Conservation (phyloP, 2,888 invertebrate species). For the Marasmarcha lunaedactyla region DNA sequence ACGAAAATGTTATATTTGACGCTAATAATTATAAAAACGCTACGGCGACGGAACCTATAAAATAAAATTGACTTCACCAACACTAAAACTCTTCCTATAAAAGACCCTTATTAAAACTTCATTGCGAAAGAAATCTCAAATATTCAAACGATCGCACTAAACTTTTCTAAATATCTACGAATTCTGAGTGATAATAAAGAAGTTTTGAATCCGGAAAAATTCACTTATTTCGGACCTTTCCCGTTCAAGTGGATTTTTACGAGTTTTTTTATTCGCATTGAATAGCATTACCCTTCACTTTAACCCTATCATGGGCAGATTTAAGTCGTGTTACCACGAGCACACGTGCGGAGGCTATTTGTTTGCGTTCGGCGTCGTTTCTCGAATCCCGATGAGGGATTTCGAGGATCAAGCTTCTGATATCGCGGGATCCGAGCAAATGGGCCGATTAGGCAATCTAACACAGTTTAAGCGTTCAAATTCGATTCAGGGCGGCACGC, state of each 20-base stretch:
- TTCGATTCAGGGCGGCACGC: slow-evolving; percentile 24
- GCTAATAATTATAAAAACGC: too few relatives aligned
- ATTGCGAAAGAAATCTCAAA: too few relatives aligned
- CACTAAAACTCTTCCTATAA: too few relatives aligned
- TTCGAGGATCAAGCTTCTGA: slow-evolving; percentile 17
- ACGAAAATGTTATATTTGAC: too few relatives aligned
- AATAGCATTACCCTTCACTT: slow-evolving; percentile 1
- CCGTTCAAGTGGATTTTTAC: neutral
- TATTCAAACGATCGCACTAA: too few relatives aligned
- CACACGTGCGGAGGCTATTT: slow-evolving; percentile 19
- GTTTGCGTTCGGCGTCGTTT: slow-evolving; percentile 25
- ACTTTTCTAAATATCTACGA: neutral
- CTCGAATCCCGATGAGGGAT: slow-evolving; percentile 33
- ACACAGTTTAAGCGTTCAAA: slow-evolving; percentile 34
- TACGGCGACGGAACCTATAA: too few relatives aligned
- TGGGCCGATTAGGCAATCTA: slow-evolving; percentile 48
- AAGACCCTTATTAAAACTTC: too few relatives aligned
- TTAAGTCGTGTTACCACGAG: neutral
- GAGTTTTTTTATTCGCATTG: neutral
- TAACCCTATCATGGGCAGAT: neutral
- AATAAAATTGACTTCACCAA: too few relatives aligned
- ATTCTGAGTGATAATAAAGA: neutral
- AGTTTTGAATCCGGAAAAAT: too few relatives aligned
- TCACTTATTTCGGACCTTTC: too few relatives aligned
- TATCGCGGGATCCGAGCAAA: slow-evolving; percentile 35